A percentile compares a stretch with the other conserved stretches of the same genome.
Conservation (phyloP, 2,888 invertebrate species). For the Dione juno region DNA sequence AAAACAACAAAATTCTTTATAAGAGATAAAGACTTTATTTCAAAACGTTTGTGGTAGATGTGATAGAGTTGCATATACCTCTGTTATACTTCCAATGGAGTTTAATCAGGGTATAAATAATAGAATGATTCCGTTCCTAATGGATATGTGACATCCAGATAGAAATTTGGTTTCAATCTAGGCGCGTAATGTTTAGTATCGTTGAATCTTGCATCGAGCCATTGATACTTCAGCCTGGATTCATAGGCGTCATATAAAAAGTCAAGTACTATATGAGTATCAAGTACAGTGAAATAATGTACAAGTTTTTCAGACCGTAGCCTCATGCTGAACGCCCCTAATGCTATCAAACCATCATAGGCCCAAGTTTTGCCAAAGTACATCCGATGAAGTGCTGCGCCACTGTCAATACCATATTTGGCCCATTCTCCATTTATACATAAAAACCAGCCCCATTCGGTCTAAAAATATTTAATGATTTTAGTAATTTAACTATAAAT, state of each 20-base stretch:
- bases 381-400: constrained; percentile 50
- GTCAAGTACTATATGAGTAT: constrained; percentile 51
- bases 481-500: no score
- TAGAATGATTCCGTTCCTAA: background rate
- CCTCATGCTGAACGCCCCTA: constrained; percentile 51
- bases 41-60: no score
- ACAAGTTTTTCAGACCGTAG: constrained; percentile 48
- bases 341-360: constrained; percentile 52
- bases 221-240: constrained; percentile 37
- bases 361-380: constrained; percentile 41
- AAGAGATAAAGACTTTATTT: no score
- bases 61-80: no score
- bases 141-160: background rate
- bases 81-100: background rate
- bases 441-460: constrained; percentile 58
- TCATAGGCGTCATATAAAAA: constrained; percentile 53
- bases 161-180: background rate
- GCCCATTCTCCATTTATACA: constrained; percentile 51
- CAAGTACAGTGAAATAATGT: constrained; percentile 54
- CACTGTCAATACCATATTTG: constrained; percentile 53
- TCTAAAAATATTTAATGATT: constrained; percentile 47
- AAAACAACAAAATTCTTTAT: no score
- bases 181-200: constrained; percentile 39
- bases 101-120: background rate
- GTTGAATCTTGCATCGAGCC: constrained; percentile 43